Conservation (phyloP, 1,140 invertebrate genomes). For the Paralvinella palmiformis region DNA sequence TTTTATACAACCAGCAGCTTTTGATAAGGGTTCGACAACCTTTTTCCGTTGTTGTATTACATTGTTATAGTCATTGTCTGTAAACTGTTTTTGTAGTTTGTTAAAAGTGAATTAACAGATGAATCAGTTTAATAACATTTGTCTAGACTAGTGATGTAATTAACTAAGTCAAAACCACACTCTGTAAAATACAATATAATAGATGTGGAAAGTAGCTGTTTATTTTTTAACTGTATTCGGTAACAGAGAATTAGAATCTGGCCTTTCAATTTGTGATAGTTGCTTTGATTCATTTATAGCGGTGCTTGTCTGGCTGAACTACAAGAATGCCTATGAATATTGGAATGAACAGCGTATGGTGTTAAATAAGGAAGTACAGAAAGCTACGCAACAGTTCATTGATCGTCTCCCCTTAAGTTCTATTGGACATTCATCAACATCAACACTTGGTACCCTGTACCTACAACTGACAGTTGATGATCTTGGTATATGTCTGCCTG, state of each 20-base stretch:
- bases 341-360: conserved; percentile 85
- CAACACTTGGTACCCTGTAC: conserved; percentile 78
- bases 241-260: too few species aligned
- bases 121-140: too few species aligned
- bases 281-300: too few species aligned
- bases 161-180: too few species aligned
- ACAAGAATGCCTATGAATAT: conserved; percentile 97
- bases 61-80: too few species aligned
- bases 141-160: too few species aligned
- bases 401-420: conserved; percentile 33
- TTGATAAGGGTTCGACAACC: conserved; percentile 61
- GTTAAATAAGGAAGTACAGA: conserved; percentile 47
- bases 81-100: too few species aligned
- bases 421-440: too few species aligned
- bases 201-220: conserved; percentile 39
- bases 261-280: too few species aligned
- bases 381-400: conserved; percentile 58
- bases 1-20: conserved; percentile 89
- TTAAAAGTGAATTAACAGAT: too few species aligned
- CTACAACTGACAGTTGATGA: conserved; percentile 91
- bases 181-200: not conserved
- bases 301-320: conserved; percentile 95
- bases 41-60: too few species aligned
- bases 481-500: conserved; percentile 90
- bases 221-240: too few species aligned